phyloP scores from a whole-genome alignment of 2,113 vertebrate species.

The Ceratotherium simum region DNA sequence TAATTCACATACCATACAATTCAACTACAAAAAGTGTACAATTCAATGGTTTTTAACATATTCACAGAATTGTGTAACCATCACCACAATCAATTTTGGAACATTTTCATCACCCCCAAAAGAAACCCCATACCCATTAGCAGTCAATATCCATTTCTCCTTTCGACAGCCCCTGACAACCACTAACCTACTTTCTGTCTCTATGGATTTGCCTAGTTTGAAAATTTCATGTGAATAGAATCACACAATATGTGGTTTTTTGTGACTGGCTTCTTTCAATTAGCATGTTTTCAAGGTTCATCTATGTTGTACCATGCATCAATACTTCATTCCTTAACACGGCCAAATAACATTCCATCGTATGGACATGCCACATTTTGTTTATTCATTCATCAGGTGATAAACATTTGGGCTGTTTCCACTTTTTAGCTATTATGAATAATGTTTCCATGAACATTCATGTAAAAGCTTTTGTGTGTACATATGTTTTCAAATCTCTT shows the following conservation, averaged over 20 bases:
- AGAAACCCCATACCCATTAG: neutral
- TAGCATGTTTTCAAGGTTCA: neutral
- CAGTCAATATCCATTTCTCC: neutral
- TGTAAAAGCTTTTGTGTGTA: neutral
- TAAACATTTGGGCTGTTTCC: neutral
- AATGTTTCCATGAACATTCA: neutral
- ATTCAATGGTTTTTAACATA: neutral
- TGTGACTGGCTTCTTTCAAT: neutral
- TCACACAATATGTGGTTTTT: neutral
- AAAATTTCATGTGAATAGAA: neutral
- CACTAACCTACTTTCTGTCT: neutral
- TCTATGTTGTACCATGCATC: neutral
- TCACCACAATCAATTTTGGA: neutral
- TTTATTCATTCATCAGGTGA: neutral
- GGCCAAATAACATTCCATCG: neutral
- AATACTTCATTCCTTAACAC: neutral
- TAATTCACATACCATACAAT: neutral
- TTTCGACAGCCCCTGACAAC: neutral
- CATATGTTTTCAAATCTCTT: neutral
- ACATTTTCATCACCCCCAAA: neutral
- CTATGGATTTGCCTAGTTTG: neutral
- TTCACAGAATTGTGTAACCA: neutral
- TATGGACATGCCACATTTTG: neutral
- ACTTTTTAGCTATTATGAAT: neutral
- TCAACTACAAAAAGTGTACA: neutral